phyloP scores from a whole-genome alignment of 64 coral and sea anemone species.

The Actinia equina region DNA sequence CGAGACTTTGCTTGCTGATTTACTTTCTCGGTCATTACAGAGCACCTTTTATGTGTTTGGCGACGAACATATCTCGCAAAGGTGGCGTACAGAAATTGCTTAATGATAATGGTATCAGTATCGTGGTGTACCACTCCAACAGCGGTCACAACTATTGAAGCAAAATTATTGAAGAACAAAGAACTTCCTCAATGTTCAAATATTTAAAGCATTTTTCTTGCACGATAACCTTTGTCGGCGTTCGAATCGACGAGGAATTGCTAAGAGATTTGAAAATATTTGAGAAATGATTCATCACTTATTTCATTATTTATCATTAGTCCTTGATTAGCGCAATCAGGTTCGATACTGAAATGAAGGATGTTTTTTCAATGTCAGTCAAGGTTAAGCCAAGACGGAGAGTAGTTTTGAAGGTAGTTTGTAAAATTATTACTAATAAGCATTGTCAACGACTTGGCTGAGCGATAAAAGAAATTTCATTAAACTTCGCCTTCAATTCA shows the following conservation, averaged over 20 bases:
- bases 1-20: neutral
- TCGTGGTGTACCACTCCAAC: neutral
- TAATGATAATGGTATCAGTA: neutral
- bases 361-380: neutral
- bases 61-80: neutral
- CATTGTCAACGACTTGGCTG: neutral
- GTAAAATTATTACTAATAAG: neutral
- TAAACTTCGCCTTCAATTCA: neutral
- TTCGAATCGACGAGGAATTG: neutral
- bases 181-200: neutral
- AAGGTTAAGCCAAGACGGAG: neutral
- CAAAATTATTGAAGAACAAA: neutral
- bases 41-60: neutral
- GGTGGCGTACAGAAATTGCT: neutral
- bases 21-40: neutral
- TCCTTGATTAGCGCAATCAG: neutral
- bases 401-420: neutral
- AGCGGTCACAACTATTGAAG: neutral
- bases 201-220: neutral
- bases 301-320: neutral
- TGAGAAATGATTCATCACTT: neutral
- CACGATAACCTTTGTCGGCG: neutral
- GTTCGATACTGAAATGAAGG: neutral
- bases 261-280: neutral
- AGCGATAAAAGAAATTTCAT: neutral